Base-by-base conservation (phyloP, 2,888 invertebrate genomes). In the Boloria euphrosyne region DNA sequence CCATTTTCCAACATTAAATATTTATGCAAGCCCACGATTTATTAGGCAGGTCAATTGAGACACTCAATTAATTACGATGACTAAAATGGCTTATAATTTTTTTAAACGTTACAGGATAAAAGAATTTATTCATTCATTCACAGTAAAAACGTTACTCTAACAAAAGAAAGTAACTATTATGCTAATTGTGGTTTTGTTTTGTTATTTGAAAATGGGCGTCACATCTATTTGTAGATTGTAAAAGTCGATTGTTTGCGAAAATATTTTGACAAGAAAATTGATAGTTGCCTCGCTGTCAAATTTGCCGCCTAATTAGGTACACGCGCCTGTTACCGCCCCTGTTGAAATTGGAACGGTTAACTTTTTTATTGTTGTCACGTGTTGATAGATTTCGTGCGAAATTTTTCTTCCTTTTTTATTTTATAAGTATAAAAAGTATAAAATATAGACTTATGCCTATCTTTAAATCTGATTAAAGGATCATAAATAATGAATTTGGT, bases 111-210 rank as follows among this genome's bases (percentile, higher is more conserved):
- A 38, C 18, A 67, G 17, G 7, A 49, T 17, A 57, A 59, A 59
- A 59, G 27, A 59, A 16, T 49, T 68, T 69, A 65, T 65, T 62
- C 54, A 66, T 27, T 57, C 10, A 52, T 44, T 63, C 55, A 73
- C 66, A 69, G 73, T 57, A 64, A 53, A 67, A 66, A 71, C 62
- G 73, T 74, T 76, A 46, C 14, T 27, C 27, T 46, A 75, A 73
- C 70, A 75, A 47, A 55, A 55, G 75, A 76, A 86, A 85, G 79
- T 83, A 85, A 80, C 85, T 80, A 85, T 89, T 91, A 91, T 87
- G 91, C 91, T 91, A 92, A 92, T 92, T 92, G 92, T 91, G 92
- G 92, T 92, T 91, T 87, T 86, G 86, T 88, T 90, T 91, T 89
- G 89, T 90, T 88, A 77, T 73, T 73, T 71, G 70, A 80, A 84